Evolutionary conservation across 2,888 invertebrate genomes (phyloP).

Genomic region (Chymomyza procnemis): DNA sequence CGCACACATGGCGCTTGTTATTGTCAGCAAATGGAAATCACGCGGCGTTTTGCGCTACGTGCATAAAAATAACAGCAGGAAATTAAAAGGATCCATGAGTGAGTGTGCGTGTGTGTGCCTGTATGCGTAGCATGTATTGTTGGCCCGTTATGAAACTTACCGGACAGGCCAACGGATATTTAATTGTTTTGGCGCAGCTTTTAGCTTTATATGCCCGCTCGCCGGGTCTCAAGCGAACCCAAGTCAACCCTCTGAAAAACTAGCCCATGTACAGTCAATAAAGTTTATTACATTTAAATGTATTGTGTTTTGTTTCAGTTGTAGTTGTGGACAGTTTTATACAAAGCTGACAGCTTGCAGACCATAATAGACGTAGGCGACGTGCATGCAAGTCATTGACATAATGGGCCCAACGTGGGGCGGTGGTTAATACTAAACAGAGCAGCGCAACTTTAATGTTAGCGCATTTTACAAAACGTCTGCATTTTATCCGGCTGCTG

Average conservation of each 20-base stretch:
- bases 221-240: neutral
- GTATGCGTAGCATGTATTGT: neutral
- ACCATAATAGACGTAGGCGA: neutral
- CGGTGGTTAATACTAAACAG: too few relatives aligned
- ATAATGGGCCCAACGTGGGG: slow-evolving; percentile 16
- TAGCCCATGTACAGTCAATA: slow-evolving; percentile 35
- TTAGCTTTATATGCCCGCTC: neutral
- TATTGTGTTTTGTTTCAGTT: neutral
- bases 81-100: slow-evolving; percentile 66
- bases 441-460: too few relatives aligned
- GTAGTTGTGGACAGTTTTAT: neutral
- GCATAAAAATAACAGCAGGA: slow-evolving; percentile 69
- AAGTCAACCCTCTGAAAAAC: slow-evolving; percentile 7
- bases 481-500: too few relatives aligned
- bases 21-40: slow-evolving; percentile 60
- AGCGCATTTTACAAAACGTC: too few relatives aligned
- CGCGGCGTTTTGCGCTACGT: slow-evolving; percentile 51
- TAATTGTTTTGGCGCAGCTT: slow-evolving; percentile 50
- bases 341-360: neutral
- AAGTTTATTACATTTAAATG: slow-evolving; percentile 52
- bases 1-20: neutral
- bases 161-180: slow-evolving; percentile 52
- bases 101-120: slow-evolving; percentile 10
- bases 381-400: slow-evolving; percentile 36
- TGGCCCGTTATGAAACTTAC: slow-evolving; percentile 44